These are phyloP conservation scores for Antitype chi DNA, from an alignment of 2,888 invertebrate species.

Conservation along the genomic window DNA sequence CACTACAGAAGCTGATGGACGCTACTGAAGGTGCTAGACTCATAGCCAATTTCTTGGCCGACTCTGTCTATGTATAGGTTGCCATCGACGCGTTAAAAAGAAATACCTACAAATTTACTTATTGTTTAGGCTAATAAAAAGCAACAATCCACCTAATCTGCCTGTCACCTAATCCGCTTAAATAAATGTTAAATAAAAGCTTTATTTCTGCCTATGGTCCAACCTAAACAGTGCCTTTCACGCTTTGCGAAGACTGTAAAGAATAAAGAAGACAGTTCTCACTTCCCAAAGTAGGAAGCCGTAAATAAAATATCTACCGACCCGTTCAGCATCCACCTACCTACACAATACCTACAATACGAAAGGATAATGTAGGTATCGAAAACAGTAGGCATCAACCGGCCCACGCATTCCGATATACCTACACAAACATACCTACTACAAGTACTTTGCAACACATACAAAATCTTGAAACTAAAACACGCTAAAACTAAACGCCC, in stretches of 20 bases:
- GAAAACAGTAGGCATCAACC: constrained; percentile 64
- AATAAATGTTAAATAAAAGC: no score
- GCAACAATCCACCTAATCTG: background rate
- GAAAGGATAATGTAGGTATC: constrained; percentile 55
- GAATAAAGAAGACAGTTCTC: background rate
- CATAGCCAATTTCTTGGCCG: background rate
- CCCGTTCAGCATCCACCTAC: constrained; percentile 20
- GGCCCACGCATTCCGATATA: constrained; percentile 64
- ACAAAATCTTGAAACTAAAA: constrained; percentile 69
- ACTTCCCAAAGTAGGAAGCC: constrained; percentile 1
- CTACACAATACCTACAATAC: constrained; percentile 10
- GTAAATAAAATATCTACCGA: constrained; percentile 42
- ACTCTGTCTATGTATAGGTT: background rate
- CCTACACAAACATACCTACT: constrained; percentile 56
- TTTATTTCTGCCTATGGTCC: no score
- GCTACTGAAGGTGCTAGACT: background rate
- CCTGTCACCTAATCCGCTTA: no score
- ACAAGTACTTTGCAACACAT: constrained; percentile 57
- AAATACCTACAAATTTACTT: background rate
- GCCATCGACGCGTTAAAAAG: background rate
- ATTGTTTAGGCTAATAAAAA: background rate
- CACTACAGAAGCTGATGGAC: background rate
- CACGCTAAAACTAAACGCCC: constrained; percentile 61
- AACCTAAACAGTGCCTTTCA: background rate
- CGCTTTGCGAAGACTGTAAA: background rate